A percentile compares a stretch with the other conserved stretches of the same genome.
phyloP scores from a whole-genome alignment of 2,797 vertebrate genomes.

The Mormyrops attenuatus region DNA sequence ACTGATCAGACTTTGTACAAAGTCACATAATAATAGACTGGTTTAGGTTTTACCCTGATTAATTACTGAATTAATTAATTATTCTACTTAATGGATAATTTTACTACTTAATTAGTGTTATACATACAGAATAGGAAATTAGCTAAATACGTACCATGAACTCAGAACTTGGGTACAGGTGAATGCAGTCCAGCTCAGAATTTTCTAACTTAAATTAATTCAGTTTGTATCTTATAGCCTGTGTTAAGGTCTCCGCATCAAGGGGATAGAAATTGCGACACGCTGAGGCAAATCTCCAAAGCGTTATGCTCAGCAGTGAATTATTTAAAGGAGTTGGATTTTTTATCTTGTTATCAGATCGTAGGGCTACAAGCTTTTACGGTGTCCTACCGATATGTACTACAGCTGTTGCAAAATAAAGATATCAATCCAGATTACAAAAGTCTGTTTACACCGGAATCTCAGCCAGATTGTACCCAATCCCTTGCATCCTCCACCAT shows the following conservation, averaged over 20 bases:
- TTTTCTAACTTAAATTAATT: neutral
- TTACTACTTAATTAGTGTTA: neutral
- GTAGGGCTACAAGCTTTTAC: neutral
- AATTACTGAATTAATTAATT: neutral
- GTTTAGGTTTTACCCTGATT: neutral
- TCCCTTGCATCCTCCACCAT: neutral
- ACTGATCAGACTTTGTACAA: neutral
- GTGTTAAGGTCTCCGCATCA: neutral
- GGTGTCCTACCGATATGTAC: neutral
- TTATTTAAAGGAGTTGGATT: neutral
- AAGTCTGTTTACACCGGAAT: neutral
- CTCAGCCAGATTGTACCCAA: neutral
- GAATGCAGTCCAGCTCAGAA: neutral
- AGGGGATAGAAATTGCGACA: neutral
- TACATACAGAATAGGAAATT: neutral
- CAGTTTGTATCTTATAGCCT: neutral
- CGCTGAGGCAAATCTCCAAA: neutral
- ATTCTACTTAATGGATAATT: neutral
- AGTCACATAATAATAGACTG: neutral
- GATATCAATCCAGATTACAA: neutral
- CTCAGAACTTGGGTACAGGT: neutral
- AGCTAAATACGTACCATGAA: neutral
- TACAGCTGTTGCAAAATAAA: neutral
- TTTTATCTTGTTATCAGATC: neutral
- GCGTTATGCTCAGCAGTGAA: neutral